These are phyloP conservation scores for Papilio glaucus DNA, from an alignment of 1,140 invertebrate species.

Conservation along the genomic window DNA sequence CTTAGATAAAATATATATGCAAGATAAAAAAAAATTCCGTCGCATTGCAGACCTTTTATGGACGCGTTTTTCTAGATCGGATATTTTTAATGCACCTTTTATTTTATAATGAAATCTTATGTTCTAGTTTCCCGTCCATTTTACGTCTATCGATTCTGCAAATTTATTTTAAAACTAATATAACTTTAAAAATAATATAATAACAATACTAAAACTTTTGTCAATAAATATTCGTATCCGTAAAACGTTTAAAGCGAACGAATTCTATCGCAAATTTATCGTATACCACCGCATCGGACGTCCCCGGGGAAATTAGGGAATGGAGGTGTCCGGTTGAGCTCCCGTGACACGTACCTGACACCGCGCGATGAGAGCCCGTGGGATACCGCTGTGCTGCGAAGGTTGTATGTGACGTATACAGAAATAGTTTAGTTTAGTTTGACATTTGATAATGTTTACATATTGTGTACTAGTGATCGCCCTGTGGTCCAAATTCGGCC, in stretches of 20 bases:
- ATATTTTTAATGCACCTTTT: no score
- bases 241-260: not conserved
- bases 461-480: no score
- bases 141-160: no score
- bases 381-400: not conserved
- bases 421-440: not conserved
- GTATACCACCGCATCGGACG: not conserved
- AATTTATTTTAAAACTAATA: no score
- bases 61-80: no score
- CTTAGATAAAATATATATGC: not conserved
- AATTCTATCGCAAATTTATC: not conserved
- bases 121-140: no score
- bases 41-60: conserved; percentile 4
- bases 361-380: not conserved
- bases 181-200: no score
- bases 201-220: no score
- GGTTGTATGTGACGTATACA: not conserved
- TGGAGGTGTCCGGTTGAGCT: conserved; percentile 4
- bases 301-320: conserved; percentile 24
- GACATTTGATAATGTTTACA: not conserved
- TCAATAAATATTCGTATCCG: no score
- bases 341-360: not conserved
- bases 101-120: no score
- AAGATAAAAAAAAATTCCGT: not conserved
- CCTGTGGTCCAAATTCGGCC: no score